These are phyloP conservation scores for Mus pahari DNA, from an alignment of 2,113 vertebrate species.

Conservation along the genomic window DNA sequence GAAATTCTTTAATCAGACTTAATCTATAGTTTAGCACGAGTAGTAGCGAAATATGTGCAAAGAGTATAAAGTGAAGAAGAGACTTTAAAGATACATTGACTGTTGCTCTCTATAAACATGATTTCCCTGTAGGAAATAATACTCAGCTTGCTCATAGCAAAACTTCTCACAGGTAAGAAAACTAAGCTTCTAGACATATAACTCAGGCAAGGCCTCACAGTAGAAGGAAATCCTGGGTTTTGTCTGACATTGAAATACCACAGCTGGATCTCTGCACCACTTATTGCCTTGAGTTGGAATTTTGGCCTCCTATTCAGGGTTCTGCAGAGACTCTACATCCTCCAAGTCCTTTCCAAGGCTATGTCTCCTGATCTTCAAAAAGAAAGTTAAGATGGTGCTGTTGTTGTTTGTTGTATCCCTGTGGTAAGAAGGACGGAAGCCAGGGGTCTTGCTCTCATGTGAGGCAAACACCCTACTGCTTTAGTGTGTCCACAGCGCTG, in stretches of 20 bases:
- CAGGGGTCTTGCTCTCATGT: background rate
- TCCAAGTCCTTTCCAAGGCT: constrained; percentile 42
- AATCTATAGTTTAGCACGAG: constrained; percentile 13
- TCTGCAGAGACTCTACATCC: background rate
- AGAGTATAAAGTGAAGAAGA: background rate
- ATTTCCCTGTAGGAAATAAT: constrained; percentile 1
- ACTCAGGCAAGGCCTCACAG: background rate
- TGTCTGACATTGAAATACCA: background rate
- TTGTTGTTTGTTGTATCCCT: background rate
- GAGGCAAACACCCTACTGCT: no score
- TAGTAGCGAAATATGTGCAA: background rate
- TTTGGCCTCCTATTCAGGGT: background rate
- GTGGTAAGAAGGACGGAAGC: background rate
- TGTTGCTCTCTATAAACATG: background rate
- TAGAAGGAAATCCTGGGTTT: background rate
- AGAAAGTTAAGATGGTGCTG: background rate
- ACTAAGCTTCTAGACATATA: background rate
- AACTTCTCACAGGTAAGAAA: background rate
- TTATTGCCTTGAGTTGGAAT: background rate
- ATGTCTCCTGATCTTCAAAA: background rate
- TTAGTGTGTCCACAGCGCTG: background rate
- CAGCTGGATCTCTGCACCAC: constrained; percentile 8
- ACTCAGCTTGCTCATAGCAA: background rate
- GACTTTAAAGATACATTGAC: background rate
- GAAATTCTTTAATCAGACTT: background rate